These are phyloP conservation scores for Aphidoletes aphidimyza DNA, from an alignment of 2,888 invertebrate species.

Conservation along the genomic window DNA sequence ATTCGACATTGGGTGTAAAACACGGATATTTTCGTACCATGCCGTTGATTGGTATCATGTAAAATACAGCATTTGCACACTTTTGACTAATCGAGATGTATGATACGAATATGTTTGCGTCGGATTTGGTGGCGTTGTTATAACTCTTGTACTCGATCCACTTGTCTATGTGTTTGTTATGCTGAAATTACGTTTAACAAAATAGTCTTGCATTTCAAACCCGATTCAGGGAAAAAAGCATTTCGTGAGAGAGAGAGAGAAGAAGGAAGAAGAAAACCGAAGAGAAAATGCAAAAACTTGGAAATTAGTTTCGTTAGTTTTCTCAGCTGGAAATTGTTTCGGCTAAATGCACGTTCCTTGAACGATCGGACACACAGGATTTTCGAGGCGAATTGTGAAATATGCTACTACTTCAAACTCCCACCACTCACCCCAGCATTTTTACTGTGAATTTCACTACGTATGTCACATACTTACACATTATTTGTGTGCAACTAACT, in stretches of 20 bases:
- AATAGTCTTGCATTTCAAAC: no score
- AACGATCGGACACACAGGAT: not conserved
- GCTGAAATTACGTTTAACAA: not conserved
- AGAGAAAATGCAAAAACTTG: not conserved
- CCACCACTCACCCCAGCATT: no score
- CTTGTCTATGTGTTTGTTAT: not conserved
- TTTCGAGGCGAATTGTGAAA: not conserved
- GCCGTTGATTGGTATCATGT: not conserved
- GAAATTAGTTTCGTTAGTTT: slow-evolving; percentile 49
- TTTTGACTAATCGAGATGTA: slow-evolving; percentile 1
- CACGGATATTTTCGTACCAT: not conserved
- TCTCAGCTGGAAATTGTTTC: slow-evolving; percentile 30
- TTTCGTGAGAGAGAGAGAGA: not conserved
- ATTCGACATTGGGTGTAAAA: not conserved
- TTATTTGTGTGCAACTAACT: slow-evolving; percentile 30
- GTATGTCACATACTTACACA: not conserved
- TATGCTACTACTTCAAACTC: not conserved
- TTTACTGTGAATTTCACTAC: no score
- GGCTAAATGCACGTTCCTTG: not conserved
- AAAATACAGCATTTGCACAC: not conserved
- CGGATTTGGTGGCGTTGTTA: not conserved
- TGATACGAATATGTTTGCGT: not conserved
- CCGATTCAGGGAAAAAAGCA: not conserved
- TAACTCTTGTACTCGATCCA: no score
- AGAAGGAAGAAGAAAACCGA: not conserved